Percentiles rank a stretch among this genome's conserved stretches.
These are phyloP conservation scores for Nibea albiflora DNA, from an alignment of 2,113 vertebrate species.

Conservation along the genomic window DNA sequence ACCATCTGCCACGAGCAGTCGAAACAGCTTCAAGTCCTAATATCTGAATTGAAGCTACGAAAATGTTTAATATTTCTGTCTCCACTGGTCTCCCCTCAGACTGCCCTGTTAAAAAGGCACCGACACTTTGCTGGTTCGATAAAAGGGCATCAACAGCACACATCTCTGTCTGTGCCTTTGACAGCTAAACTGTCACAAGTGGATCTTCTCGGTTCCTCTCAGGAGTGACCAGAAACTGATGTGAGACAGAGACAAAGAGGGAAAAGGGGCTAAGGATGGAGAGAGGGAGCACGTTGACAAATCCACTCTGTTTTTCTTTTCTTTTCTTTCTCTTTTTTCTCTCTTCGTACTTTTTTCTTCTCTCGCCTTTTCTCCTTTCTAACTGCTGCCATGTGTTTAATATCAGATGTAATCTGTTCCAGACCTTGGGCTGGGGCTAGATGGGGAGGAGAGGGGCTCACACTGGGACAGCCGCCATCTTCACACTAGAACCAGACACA, in stretches of 20 bases:
- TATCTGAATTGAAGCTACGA: conserved; percentile 5
- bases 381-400: conserved; percentile 89
- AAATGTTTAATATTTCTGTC: conserved; percentile 23
- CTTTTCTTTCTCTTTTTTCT: conserved; percentile 49
- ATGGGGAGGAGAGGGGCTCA: conserved; percentile 75
- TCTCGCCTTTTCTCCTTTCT: conserved; percentile 76
- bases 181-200: conserved; percentile 17
- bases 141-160: conserved; percentile 19
- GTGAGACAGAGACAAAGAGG: conserved; percentile 29
- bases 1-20: conserved; percentile 54
- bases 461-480: conserved; percentile 68
- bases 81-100: conserved; percentile 17
- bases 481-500: conserved; percentile 70
- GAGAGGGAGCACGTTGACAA: conserved; percentile 71
- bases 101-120: neutral
- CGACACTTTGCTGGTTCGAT: conserved; percentile 13
- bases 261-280: conserved; percentile 35
- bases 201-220: neutral
- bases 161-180: conserved; percentile 28
- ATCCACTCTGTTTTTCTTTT: conserved; percentile 80
- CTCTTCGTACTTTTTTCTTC: conserved; percentile 51
- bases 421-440: conserved; percentile 76
- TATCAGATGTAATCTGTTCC: conserved; percentile 87
- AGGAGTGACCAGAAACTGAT: conserved; percentile 28
- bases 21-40: conserved; percentile 38